Conservation (phyloP, 2,888 invertebrate species). For the Flexamia atlantica region DNA sequence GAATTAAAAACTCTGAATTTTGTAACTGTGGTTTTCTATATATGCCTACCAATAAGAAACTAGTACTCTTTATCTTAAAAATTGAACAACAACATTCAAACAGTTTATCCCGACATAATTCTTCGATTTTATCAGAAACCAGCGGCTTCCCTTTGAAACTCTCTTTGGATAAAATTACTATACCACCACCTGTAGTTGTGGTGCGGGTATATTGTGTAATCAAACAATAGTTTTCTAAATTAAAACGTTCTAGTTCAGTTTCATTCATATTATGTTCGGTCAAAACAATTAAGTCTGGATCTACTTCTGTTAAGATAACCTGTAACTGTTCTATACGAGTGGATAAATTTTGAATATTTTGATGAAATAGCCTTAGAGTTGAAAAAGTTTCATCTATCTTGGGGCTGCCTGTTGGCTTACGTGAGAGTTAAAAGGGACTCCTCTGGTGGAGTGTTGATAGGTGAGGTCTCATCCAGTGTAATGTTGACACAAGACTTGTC, state of each 20-base stretch:
- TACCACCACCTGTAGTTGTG: too few relatives aligned
- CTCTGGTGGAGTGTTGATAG: neutral
- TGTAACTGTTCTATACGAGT: slow-evolving; percentile 30
- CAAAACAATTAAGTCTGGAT: slow-evolving; percentile 30
- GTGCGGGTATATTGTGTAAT: slow-evolving; percentile 7
- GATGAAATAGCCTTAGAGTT: neutral
- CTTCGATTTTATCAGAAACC: slow-evolving; percentile 2
- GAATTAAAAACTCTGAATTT: slow-evolving; percentile 32
- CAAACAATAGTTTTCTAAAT: neutral
- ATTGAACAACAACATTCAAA: neutral
- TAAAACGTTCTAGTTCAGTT: slow-evolving; percentile 12
- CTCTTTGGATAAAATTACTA: slow-evolving; percentile 14
- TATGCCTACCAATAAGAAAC: neutral
- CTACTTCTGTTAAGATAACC: slow-evolving; percentile 3
- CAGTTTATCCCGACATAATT: slow-evolving; percentile 25
- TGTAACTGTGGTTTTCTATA: slow-evolving; percentile 31
- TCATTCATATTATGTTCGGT: slow-evolving; percentile 33
- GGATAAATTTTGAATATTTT: neutral
- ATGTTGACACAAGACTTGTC: too few relatives aligned
- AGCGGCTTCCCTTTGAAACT: slow-evolving; percentile 32
- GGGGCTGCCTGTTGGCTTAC: neutral
- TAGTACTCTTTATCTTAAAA: neutral
- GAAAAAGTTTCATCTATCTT: neutral
- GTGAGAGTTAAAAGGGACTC: neutral
- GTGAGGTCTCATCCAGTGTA: neutral